Percentiles rank a stretch among this genome's conserved stretches.
Conservation (phyloP, 2,888 invertebrate species). For the Kuschelorhynchus macadamiae region DNA sequence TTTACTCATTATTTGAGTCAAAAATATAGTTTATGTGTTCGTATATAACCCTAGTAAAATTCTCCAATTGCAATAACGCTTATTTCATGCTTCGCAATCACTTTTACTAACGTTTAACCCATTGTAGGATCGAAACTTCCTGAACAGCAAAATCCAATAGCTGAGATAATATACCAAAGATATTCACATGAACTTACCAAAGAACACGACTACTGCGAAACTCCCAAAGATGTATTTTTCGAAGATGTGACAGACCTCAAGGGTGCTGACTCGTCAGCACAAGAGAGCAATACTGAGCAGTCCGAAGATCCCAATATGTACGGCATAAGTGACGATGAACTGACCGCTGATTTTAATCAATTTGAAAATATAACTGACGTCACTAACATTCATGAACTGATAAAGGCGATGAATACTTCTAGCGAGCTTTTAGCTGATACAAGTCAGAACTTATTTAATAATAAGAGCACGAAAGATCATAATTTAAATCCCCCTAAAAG, state of each 20-base stretch:
- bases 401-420: conserved; percentile 1
- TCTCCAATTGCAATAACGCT: too few relatives aligned
- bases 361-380: conserved; percentile 3
- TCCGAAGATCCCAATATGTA: background rate
- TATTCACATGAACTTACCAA: conserved; percentile 23
- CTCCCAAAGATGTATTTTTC: conserved; percentile 12
- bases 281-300: background rate
- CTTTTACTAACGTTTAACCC: background rate
- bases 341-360: background rate
- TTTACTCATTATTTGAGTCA: too few relatives aligned
- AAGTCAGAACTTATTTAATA: background rate
- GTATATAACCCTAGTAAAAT: too few relatives aligned
- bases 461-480: background rate
- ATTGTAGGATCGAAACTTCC: background rate
- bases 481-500: background rate
- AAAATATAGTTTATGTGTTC: too few relatives aligned
- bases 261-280: background rate
- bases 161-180: conserved; percentile 5
- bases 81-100: too few relatives aligned
- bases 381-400: conserved; percentile 10
- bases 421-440: background rate
- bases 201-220: conserved; percentile 41
- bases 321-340: conserved; percentile 5
- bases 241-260: background rate
- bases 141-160: background rate